phyloP scores from a whole-genome alignment of 64 coral and sea anemone genomes.

The Hydrozoanthus tunicans region DNA sequence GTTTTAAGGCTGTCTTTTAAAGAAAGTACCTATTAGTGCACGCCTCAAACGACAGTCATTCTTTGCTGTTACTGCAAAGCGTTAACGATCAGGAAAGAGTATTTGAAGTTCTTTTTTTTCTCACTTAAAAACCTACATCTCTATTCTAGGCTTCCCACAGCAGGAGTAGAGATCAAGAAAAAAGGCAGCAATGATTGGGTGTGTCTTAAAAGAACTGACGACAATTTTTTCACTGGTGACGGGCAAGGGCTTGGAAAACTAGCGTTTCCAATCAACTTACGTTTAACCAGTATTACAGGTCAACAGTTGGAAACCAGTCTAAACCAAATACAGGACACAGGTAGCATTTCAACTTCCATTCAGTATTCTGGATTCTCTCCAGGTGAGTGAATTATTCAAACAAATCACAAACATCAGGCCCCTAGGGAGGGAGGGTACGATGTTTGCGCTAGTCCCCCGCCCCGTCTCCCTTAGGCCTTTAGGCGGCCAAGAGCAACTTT shows the following conservation, averaged over 20 bases:
- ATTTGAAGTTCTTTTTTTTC: background rate
- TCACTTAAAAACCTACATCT: background rate
- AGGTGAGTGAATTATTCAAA: background rate
- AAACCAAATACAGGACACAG: background rate
- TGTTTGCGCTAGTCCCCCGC: too few relatives aligned
- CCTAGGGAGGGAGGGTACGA: background rate
- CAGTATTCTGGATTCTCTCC: constrained; percentile 26
- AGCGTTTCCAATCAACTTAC: constrained; percentile 16
- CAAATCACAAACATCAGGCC: background rate
- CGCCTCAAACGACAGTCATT: too few relatives aligned
- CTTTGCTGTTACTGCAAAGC: too few relatives aligned
- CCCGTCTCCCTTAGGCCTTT: too few relatives aligned
- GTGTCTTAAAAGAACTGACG: constrained; percentile 2
- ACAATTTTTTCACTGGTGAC: constrained; percentile 37
- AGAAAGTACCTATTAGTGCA: too few relatives aligned
- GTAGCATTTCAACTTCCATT: background rate
- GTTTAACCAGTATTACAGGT: constrained; percentile 31
- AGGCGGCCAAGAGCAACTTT: too few relatives aligned
- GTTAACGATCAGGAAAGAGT: background rate
- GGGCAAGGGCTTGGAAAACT: background rate
- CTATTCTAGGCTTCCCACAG: constrained; percentile 19
- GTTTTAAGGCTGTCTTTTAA: too few relatives aligned
- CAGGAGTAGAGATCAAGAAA: constrained; percentile 40
- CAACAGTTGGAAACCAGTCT: constrained; percentile 25
- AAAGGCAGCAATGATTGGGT: constrained; percentile 8